Evolutionary conservation across 2,888 invertebrate species (phyloP).

Genomic region (Tetheella fluctuosa): DNA sequence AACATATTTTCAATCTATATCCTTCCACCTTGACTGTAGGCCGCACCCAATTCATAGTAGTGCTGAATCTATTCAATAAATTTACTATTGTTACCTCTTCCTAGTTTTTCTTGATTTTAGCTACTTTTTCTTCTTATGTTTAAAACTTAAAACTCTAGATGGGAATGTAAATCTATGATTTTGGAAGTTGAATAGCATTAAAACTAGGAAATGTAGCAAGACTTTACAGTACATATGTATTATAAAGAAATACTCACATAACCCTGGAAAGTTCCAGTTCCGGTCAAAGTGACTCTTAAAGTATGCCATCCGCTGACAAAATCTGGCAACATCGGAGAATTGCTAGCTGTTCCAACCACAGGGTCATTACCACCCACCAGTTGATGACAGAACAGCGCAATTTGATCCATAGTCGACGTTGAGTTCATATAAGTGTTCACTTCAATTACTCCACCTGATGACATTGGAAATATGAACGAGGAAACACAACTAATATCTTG

Average conservation of each 20-base stretch:
- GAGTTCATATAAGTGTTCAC: constrained; percentile 50
- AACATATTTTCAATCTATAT: neutral
- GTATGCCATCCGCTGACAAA: constrained; percentile 42
- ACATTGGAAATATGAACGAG: constrained; percentile 44
- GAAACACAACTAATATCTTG: constrained; percentile 36
- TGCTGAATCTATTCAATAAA: too few species aligned
- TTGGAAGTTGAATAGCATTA: too few species aligned
- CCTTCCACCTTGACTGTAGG: neutral
- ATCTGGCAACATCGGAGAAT: constrained; percentile 11
- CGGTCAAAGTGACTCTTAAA: constrained; percentile 30
- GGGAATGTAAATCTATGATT: too few species aligned
- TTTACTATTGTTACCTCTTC: too few species aligned
- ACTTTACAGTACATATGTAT: too few species aligned
- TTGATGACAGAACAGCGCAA: constrained; percentile 38
- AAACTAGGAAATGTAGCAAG: too few species aligned
- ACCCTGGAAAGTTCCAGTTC: constrained; percentile 32
- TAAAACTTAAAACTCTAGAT: too few species aligned
- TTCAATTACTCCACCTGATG: constrained; percentile 48
- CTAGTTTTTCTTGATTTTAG: too few species aligned
- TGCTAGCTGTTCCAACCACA: constrained; percentile 22
- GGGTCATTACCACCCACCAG: constrained; percentile 23
- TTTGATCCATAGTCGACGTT: constrained; percentile 30
- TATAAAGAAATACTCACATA: constrained; percentile 46
- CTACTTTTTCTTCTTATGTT: too few species aligned
- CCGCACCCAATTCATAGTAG: neutral